Base-by-base conservation (phyloP, 2,888 invertebrate genomes). In the Suillia variegata region DNA sequence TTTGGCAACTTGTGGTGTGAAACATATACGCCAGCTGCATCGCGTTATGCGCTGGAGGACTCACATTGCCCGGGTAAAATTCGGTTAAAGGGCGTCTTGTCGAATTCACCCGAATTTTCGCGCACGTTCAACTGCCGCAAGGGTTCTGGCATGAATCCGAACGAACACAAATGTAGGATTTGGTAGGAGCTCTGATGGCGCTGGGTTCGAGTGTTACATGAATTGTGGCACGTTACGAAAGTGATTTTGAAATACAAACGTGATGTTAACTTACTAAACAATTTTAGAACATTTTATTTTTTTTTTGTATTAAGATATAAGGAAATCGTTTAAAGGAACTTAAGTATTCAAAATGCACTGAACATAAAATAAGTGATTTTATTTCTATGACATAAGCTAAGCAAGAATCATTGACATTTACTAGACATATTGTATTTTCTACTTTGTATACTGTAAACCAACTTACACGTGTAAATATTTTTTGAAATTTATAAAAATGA, bases 1-100 rank as follows among this genome's bases (percentile, higher is more conserved):
- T 93, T 89, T 80, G 93, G 90, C 34, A 93, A 92, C 81, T 84
- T 94, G 12, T 95, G 95, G 95, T 95, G 95, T 78, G 93, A 93
- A 76, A 86, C 88, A 26, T 87, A 86, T 64, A 89, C 88, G 33
- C 83, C 83, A 22, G 86, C 87, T 26, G 87, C 89, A 0, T 77
- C 90, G 8, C 83, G 84, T 48, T 85, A 85, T 66, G 88, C 90
- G 61, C 75, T 92, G 2, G 84, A 86, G 59, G 92, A 93, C 69
- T 87, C 88, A 51, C 93, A 93, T 72, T 87, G 90, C 61, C 93
- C 93, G 0, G 88, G 88, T 22, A 84, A 84, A 66, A 84, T 91
- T 62, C 83, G 93, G 20, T 86, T 92, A 0, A 83, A 84, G 31
- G 92, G 89, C 0, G 87, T 88, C 0, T 78, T 93, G 1, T 86